These are phyloP conservation scores for Conops quadrifasciatus DNA, from an alignment of 2,888 invertebrate species.

Conservation along the genomic window DNA sequence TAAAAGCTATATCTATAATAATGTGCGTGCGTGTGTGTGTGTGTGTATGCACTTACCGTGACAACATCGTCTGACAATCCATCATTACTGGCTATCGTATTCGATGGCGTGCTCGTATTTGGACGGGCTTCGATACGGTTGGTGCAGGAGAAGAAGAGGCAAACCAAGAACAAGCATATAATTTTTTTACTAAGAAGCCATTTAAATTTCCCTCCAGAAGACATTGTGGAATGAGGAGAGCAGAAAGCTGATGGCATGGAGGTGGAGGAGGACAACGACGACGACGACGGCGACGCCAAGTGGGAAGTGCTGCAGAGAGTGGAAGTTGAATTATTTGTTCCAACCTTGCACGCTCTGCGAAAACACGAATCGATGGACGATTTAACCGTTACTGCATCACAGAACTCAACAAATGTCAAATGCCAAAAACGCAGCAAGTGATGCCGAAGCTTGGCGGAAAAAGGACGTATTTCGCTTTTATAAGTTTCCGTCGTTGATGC, in stretches of 20 bases:
- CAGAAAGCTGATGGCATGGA: neutral
- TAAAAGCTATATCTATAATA: too few species aligned
- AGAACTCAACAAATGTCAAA: constrained; percentile 46
- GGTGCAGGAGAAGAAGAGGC: constrained; percentile 52
- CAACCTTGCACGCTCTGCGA: constrained; percentile 8
- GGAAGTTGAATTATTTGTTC: neutral
- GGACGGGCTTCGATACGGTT: constrained; percentile 60
- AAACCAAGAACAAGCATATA: constrained; percentile 51
- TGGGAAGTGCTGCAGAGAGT: too few species aligned
- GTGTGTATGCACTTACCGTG: constrained; percentile 12
- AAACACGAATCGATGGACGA: constrained; percentile 41
- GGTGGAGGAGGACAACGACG: too few species aligned
- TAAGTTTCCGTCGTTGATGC: constrained; percentile 18
- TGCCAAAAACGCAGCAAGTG: constrained; percentile 43
- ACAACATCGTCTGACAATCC: constrained; percentile 9
- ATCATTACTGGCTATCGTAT: constrained; percentile 24
- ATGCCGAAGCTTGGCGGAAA: constrained; percentile 21
- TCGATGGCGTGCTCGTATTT: constrained; percentile 47
- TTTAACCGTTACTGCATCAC: constrained; percentile 48
- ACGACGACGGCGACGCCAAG: too few species aligned
- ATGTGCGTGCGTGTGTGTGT: neutral
- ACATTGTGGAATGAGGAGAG: neutral
- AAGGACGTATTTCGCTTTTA: neutral
- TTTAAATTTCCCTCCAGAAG: constrained; percentile 36
- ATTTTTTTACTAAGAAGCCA: constrained; percentile 48